A percentile compares a stretch with the other conserved stretches of the same genome.
phyloP scores from a whole-genome alignment of 2,888 invertebrate genomes.

The Cryptophagus acutangulus region DNA sequence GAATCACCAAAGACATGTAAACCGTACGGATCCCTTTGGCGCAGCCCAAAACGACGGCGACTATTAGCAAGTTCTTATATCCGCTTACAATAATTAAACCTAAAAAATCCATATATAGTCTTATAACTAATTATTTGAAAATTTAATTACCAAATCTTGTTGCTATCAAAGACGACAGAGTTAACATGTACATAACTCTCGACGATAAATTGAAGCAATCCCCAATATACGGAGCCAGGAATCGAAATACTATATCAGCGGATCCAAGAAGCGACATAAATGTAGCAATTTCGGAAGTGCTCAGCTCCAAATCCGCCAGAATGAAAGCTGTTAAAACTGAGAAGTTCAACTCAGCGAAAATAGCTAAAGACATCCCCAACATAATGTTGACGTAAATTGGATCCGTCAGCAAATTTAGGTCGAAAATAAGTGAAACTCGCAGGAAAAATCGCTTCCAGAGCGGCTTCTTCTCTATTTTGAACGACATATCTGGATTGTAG shows the following conservation, averaged over 20 bases:
- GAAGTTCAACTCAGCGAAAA: conserved; percentile 67
- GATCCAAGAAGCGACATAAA: conserved; percentile 58
- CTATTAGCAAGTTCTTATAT: conserved; percentile 29
- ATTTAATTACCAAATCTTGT: conserved; percentile 59
- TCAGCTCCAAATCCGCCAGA: conserved; percentile 57
- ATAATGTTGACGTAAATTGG: conserved; percentile 64
- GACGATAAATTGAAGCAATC: conserved; percentile 59
- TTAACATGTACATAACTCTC: conserved; percentile 60
- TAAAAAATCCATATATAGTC: conserved; percentile 9
- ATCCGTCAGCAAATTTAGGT: conserved; percentile 62
- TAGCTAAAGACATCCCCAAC: conserved; percentile 62
- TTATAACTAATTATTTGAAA: not conserved
- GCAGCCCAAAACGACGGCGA: conserved; percentile 58
- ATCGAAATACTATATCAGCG: conserved; percentile 55
- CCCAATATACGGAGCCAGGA: conserved; percentile 62
- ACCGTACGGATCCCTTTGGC: conserved; percentile 67
- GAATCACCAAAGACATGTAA: conserved; percentile 64
- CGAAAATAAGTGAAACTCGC: conserved; percentile 55
- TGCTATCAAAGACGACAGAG: conserved; percentile 56
- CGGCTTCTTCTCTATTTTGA: conserved; percentile 16
- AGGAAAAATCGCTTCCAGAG: conserved; percentile 25
- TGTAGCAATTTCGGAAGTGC: conserved; percentile 56
- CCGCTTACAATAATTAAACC: conserved; percentile 18
- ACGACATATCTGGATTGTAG: conserved; percentile 19
- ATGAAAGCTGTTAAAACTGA: conserved; percentile 63